Conservation (phyloP, 2,113 vertebrate genomes). For the Vicugna pacos region DNA sequence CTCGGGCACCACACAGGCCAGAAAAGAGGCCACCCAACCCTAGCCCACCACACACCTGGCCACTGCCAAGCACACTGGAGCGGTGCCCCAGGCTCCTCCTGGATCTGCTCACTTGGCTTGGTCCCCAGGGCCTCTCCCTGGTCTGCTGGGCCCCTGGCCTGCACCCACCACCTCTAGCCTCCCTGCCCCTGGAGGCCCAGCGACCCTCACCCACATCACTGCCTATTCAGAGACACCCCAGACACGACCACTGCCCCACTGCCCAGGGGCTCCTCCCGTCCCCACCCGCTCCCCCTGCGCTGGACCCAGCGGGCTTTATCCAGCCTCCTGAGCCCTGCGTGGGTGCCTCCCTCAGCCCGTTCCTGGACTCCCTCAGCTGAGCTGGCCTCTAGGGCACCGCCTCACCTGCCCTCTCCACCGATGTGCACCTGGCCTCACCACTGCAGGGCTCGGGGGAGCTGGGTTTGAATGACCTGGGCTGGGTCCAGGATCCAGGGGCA, state of each 20-base stretch:
- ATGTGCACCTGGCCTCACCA: background rate
- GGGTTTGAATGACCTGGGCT: background rate
- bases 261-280: background rate
- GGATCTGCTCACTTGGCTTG: fast-evolving
- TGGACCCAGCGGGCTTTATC: too few relatives aligned
- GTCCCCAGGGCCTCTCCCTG: background rate
- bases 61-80: background rate
- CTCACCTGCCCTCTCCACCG: background rate
- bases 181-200: background rate
- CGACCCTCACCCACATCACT: background rate
- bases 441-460: background rate
- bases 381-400: background rate
- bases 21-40: background rate
- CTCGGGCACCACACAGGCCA: background rate
- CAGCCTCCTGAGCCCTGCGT: too few relatives aligned
- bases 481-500: background rate
- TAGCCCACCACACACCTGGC: too few relatives aligned
- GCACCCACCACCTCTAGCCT: fast-evolving
- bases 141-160: background rate
- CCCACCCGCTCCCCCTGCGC: background rate
- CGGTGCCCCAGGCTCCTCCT: background rate
- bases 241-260: background rate
- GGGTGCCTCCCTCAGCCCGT: too few relatives aligned
- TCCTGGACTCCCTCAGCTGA: too few relatives aligned
- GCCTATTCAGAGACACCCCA: background rate